These are phyloP conservation scores for Oreohelix idahoensis DNA, from an alignment of 1,140 invertebrate genomes.

Conservation along the genomic window DNA sequence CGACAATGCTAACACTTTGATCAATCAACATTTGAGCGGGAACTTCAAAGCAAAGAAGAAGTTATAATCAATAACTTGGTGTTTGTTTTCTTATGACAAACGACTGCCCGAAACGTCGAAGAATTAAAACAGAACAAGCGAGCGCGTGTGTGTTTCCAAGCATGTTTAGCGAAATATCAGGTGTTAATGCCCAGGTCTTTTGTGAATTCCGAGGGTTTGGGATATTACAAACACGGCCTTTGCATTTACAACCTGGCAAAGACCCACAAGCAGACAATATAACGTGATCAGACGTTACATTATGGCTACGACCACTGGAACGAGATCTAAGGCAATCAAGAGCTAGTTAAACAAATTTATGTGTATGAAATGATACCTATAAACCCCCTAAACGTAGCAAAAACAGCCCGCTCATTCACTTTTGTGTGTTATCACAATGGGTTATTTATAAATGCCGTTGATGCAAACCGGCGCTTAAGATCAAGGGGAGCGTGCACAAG, in stretches of 20 bases:
- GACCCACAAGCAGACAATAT: neutral
- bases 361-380: neutral
- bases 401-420: neutral
- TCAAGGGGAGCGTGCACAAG: neutral
- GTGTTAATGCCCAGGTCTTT: neutral
- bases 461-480: neutral
- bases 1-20: neutral
- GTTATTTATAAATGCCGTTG: neutral
- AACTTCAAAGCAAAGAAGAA: conserved; percentile 19
- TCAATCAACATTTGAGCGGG: neutral
- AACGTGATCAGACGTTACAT: neutral
- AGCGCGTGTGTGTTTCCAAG: neutral
- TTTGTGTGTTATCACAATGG: neutral
- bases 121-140: neutral
- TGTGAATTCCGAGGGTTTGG: neutral
- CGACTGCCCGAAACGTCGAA: neutral
- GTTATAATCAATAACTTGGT: neutral
- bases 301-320: neutral
- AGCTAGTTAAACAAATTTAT: neutral
- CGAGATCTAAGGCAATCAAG: neutral
- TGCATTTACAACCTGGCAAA: neutral
- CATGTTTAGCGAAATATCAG: neutral
- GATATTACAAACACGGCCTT: neutral
- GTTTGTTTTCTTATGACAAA: conserved; percentile 8
- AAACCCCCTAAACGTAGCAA: neutral